These are phyloP conservation scores for Eptatretus atami DNA, from an alignment of 2,797 vertebrate species.

Conservation along the genomic window DNA sequence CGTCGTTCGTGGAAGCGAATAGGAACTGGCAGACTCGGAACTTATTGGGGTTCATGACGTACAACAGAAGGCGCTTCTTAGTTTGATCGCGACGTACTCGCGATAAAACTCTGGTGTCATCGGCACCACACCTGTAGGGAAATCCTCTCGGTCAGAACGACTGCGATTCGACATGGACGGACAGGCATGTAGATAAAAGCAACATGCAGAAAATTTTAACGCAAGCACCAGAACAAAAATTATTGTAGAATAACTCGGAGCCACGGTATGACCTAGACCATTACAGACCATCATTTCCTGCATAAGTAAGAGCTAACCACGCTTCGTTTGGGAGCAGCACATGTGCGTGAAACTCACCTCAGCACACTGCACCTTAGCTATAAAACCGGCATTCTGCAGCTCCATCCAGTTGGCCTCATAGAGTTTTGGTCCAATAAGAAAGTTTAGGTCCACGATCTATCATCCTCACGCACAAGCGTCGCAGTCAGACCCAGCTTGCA, in stretches of 20 bases:
- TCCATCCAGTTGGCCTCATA: conserved; percentile 99
- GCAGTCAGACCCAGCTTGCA: conserved; percentile 88
- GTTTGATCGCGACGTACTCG: conserved; percentile 84
- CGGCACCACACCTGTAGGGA: conserved; percentile 57
- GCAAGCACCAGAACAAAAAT: neutral
- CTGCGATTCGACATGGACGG: neutral
- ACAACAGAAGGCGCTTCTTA: conserved; percentile 71
- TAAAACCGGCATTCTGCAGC: conserved; percentile 86
- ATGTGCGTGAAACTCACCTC: conserved; percentile 24
- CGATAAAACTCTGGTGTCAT: conserved; percentile 97
- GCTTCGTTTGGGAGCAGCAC: too few relatives aligned
- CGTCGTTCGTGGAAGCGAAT: conserved; percentile 82
- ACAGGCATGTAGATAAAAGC: neutral
- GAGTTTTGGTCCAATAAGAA: conserved; percentile 75
- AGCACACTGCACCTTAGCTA: conserved; percentile 93
- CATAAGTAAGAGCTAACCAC: too few relatives aligned
- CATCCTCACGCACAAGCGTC: conserved; percentile 78
- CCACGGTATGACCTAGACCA: too few relatives aligned
- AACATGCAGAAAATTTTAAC: neutral
- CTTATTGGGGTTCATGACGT: conserved; percentile 97
- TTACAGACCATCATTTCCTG: too few relatives aligned
- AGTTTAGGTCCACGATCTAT: conserved; percentile 95
- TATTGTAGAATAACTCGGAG: neutral
- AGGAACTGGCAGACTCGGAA: conserved; percentile 93
- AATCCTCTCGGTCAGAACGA: neutral